Base-by-base conservation (phyloP, 1,140 invertebrate genomes). In the Drosophila erecta region DNA sequence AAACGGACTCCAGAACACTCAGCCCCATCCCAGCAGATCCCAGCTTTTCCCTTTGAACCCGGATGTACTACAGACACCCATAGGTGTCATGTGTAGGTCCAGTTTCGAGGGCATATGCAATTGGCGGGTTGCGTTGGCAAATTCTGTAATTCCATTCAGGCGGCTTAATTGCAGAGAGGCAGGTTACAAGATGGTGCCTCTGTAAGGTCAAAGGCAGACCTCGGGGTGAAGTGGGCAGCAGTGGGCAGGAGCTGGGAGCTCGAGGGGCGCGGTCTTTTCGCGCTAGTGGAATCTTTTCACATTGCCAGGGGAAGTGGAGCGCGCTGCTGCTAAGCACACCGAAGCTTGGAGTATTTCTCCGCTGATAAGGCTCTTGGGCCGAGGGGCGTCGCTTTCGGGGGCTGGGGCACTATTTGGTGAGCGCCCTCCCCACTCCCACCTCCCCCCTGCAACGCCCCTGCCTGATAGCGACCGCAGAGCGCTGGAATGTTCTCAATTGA, bases 401-500 rank as follows among this genome's bases (percentile, higher is more conserved):
- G 17, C 1, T 11, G 5, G 12, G 0, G 15, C 8, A 5, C 27
- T 7, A 11, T 15, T 17, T 33, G 24, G 27, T 11, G n/a, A 15
- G 20, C 20, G 8, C 3, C 47, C 27, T 4, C 7, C 12, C 22
- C 27, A 1, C 8, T 12, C 12, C 22, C 27, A 1, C 7, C 17
- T 17, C 1, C 17, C 17, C 17, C 17, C 17, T 17, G 17, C 17
- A 50, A 15, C 14, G 54, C 37, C 54, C 10, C 54, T 56, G 54
- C 7, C 27, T 54, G 59, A 62, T 62, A 62, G 49, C 58, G 37
- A 20, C 24, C 40, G 55, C 35, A 35, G 41, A 61, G 43, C 67
- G 37, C 35, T 79, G 80, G 80, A 83, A 76, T 83, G 79, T 79
- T 76, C 71, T 81, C 81, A 86, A 86, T 86, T 79, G 62, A 76